Base-by-base conservation (phyloP, 2,113 vertebrate genomes). In the Zeus faber region DNA sequence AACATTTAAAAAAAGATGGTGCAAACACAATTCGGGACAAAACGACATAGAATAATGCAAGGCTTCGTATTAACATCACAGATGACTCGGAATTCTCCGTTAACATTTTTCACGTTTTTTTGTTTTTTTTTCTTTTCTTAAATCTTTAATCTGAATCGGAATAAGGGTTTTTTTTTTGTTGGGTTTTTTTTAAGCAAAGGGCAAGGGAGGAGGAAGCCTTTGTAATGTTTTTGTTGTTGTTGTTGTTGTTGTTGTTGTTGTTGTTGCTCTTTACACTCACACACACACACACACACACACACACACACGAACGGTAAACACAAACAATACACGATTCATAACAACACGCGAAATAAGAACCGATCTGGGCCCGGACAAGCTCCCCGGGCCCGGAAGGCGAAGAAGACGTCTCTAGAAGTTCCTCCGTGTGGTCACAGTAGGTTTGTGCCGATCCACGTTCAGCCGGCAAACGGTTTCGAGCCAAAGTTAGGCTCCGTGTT, bases 351-450 rank as follows among this genome's bases (percentile, higher is more conserved):
- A 68, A 71, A 70, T 67, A 56, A 66, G n/a, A 77, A 73, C 61
- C 62, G 39, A 64, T 50, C 76, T 74, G 68, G 57, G 78, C 76
- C 62, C 56, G 62, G 69, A 57, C 68, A 67, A 73, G 67, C 33
- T 75, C 72, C 72, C 67, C 78, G 65, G 65, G 67, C 60, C 16
- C 81, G 67, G 62, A 80, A 82, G 81, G 79, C 79, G 81, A 76
- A 64, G 58, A 52, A 65, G 65, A 65, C 49, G 49, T 67, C 43
- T 31, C 8, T 51, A 48, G 33, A 60, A 67, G 67, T 60, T 66
- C 52, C 27, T 66, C 63, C 44, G 65, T 67, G 59, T 69, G 47
- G 62, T 74, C 68, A 67, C 72, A 68, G 67, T 60, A 81, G 57
- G 18, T 72, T 48, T 8, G 29, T 70, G 65, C 56, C 31, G 54